Conservation (phyloP, 2,113 vertebrate species). For the Elaphurus davidianus region DNA sequence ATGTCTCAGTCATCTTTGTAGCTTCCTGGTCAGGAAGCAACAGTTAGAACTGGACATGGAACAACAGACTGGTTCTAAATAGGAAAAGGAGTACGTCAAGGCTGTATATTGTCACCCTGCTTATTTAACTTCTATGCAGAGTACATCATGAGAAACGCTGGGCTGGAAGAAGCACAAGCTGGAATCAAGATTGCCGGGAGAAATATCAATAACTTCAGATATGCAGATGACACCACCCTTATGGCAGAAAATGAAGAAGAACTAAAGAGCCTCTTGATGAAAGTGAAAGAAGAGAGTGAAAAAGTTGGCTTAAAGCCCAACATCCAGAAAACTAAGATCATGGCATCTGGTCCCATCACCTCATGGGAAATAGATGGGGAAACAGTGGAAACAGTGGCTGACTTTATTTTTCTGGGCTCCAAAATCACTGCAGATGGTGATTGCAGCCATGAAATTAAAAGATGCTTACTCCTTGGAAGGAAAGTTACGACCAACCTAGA, state of each 20-base stretch:
- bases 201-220: not conserved
- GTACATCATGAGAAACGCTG: not conserved
- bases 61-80: not conserved
- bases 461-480: not conserved
- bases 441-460: not conserved
- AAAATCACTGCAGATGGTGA: not conserved
- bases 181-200: not conserved
- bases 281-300: not conserved
- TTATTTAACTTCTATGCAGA: not conserved
- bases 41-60: not conserved
- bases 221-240: not conserved
- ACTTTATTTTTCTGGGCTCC: not conserved
- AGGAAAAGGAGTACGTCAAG: not conserved
- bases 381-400: too few relatives aligned
- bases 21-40: not conserved
- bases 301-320: not conserved
- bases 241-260: not conserved
- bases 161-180: not conserved
- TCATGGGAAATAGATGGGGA: not conserved
- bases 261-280: not conserved
- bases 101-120: not conserved
- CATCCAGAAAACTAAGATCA: not conserved
- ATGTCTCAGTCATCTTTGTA: not conserved
- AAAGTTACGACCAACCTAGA: not conserved
- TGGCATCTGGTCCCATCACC: not conserved